Conservation (phyloP, 2,797 vertebrate genomes). For the Gambusia yucatana region DNA sequence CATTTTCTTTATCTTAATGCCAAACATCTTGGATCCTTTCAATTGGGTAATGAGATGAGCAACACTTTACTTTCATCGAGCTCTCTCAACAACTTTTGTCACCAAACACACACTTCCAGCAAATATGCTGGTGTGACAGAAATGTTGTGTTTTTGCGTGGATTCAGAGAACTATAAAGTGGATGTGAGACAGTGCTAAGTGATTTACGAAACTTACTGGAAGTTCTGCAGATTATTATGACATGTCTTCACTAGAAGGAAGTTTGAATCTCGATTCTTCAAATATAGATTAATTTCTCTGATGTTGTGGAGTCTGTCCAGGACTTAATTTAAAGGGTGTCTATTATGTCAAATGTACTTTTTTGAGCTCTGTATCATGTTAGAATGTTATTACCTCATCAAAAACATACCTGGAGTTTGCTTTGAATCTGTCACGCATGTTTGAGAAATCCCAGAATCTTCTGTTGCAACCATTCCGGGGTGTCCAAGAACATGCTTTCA, state of each 20-base stretch:
- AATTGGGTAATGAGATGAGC: slow-evolving; percentile 46
- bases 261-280: neutral
- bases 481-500: no score
- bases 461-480: no score
- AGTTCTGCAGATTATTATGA: neutral
- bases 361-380: no score
- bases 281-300: neutral
- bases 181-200: neutral
- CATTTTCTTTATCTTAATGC: neutral
- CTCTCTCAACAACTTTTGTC: slow-evolving; percentile 46
- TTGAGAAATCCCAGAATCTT: no score
- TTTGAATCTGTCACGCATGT: no score
- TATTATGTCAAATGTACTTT: no score
- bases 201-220: neutral
- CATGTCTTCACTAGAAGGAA: neutral
- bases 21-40: slow-evolving; percentile 15
- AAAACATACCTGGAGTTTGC: no score
- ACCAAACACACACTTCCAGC: slow-evolving; percentile 46
- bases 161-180: neutral
- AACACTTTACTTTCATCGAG: slow-evolving; percentile 34
- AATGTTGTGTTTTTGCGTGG: neutral
- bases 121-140: slow-evolving; percentile 15
- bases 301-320: neutral
- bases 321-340: neutral
- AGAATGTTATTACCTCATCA: no score